Evolutionary conservation across 2,888 invertebrate genomes (phyloP).

Genomic region (Caenorhabditis wallacei): DNA sequence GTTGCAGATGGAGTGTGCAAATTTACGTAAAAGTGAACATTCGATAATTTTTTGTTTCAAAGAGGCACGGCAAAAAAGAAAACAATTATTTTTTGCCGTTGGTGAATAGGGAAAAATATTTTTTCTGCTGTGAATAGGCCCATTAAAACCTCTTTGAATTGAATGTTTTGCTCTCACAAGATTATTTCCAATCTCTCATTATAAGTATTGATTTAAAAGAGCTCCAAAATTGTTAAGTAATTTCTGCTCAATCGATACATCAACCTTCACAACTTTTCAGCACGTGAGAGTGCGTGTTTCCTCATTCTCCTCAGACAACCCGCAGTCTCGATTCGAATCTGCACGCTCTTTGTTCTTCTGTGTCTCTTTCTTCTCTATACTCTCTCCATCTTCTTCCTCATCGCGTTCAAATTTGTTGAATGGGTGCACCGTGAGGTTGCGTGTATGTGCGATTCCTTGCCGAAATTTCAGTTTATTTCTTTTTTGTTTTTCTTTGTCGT

Average conservation of each 20-base stretch:
- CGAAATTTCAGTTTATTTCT: neutral
- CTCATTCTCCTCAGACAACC: conserved; percentile 7
- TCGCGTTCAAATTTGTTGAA: conserved; percentile 26
- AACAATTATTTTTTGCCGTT: no score
- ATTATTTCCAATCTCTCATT: no score
- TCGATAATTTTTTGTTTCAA: no score
- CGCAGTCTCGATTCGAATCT: conserved; percentile 19
- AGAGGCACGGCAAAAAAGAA: no score
- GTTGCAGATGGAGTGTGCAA: no score
- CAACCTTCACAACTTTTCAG: conserved; percentile 30
- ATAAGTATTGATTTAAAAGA: no score
- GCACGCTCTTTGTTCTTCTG: conserved; percentile 38
- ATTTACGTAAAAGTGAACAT: no score
- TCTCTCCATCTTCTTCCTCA: conserved; percentile 25
- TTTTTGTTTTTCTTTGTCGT: neutral
- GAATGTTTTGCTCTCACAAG: no score
- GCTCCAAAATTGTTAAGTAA: no score
- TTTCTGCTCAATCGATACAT: conserved; percentile 14
- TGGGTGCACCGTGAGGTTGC: neutral
- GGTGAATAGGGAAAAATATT: no score
- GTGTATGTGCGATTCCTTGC: neutral
- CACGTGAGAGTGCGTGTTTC: conserved; percentile 47
- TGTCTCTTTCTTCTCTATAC: conserved; percentile 25
- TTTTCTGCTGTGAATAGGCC: no score
- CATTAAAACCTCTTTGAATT: no score